phyloP scores from a whole-genome alignment of 2,888 invertebrate species.

The Catocala fraxini region DNA sequence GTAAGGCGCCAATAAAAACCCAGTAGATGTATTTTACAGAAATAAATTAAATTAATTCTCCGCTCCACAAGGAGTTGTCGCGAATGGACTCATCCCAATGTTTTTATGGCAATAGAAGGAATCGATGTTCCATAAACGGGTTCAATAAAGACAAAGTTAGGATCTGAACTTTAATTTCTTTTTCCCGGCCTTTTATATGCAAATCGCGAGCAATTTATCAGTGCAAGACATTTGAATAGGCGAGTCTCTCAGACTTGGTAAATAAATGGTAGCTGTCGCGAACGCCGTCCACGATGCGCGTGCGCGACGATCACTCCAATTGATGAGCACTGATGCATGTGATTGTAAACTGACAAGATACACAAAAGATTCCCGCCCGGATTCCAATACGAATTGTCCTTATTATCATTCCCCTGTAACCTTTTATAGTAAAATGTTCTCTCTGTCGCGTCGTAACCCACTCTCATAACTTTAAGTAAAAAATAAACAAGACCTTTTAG shows the following conservation, averaged over 20 bases:
- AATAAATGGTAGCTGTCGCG: constrained; percentile 61
- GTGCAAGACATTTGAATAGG: constrained; percentile 78
- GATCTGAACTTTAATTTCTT: constrained; percentile 65
- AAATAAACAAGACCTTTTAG: constrained; percentile 39
- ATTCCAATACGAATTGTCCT: constrained; percentile 41
- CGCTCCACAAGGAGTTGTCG: constrained; percentile 31
- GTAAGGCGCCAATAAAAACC: no score
- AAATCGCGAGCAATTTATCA: constrained; percentile 82
- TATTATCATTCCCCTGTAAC: constrained; percentile 45
- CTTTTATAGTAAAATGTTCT: constrained; percentile 34
- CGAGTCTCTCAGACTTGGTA: constrained; percentile 64
- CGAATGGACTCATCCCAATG: constrained; percentile 39
- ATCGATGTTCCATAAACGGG: constrained; percentile 58
- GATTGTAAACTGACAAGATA: constrained; percentile 55
- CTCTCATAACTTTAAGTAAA: constrained; percentile 37
- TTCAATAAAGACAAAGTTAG: constrained; percentile 69
- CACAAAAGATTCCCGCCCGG: constrained; percentile 43
- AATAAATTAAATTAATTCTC: constrained; percentile 24
- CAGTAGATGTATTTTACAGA: constrained; percentile 2
- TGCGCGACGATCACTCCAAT: constrained; percentile 51
- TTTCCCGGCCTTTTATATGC: constrained; percentile 76
- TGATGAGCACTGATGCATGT: constrained; percentile 59
- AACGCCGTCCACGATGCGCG: constrained; percentile 40
- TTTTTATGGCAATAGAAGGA: constrained; percentile 52
- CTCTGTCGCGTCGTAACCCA: constrained; percentile 22